Evolutionary conservation across 2,888 invertebrate genomes (phyloP), one percentile per base, ranked within the genome.

Genomic region (Pheosia gnoma): DNA sequence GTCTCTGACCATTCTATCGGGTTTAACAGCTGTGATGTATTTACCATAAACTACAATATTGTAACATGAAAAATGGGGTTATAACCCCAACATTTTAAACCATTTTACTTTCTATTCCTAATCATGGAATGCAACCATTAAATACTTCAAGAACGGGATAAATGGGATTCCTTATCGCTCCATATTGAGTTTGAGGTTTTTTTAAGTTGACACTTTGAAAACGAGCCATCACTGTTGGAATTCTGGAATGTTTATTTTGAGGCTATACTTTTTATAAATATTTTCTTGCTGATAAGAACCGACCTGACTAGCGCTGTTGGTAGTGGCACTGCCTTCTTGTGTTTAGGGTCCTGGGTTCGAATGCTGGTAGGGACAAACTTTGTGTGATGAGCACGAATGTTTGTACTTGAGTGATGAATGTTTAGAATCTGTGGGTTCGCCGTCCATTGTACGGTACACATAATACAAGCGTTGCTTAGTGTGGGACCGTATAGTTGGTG

Each of bases 171-270:
- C 25, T 52, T 52, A 52, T 52, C 52, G 52, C 9, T 3, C 9
- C 52, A 7, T 52, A 25, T 52, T 52, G 25, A 9, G 52, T 52
- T 52, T 52, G 52, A 52, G 25, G 52, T 52, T 36, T 13, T 13
- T 47, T 52, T 52, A 36, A 52, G 25, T 52, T 52, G 9, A 25
- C 25, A 25, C 52, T 25, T 25, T 7, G 1, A 13, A 13, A 51
- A 51, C 1, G 51, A 8, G 4, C 51, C n/a, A 51, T 13, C 13
- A 52, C 10, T 9, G 25, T 52, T 3, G 52, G 25, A n/a, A 52
- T 52, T 25, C 9, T 52, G 52, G 13, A 36, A 52, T 36, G 52
- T 52, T 52, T 52, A 25, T 52, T 52, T 52, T 52, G 25, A 52
- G 52, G n/a, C 6, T 9, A 25, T 25, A 52, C 47, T 47, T 47